A percentile compares a stretch with the other conserved stretches of the same genome.
Conservation (phyloP, 2,113 vertebrate genomes). For the Manacus vitellinus region DNA sequence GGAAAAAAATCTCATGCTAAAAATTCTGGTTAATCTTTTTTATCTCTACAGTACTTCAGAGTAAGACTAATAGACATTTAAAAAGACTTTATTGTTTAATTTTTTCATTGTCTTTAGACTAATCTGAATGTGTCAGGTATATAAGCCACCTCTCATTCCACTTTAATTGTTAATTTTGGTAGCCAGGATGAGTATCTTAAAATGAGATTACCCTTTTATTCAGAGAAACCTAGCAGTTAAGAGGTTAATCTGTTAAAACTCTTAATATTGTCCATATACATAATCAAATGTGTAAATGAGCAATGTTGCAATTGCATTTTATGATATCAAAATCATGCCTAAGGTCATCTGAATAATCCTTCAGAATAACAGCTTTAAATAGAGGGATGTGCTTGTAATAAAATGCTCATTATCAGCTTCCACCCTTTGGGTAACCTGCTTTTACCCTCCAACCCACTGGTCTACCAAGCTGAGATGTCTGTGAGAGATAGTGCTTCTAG, state of each 20-base stretch:
- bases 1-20: neutral
- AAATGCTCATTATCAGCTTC: conserved; percentile 63
- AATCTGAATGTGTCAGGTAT: neutral
- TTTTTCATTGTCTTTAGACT: neutral
- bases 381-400: conserved; percentile 35
- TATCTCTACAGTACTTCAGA: neutral
- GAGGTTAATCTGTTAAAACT: conserved; percentile 47
- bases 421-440: conserved; percentile 44
- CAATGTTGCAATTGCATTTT: conserved; percentile 47
- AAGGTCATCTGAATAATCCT: conserved; percentile 57
- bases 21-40: neutral
- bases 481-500: conserved; percentile 7
- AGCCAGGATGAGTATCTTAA: accelerated
- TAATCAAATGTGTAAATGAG: conserved; percentile 46
- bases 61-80: neutral
- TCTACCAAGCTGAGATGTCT: conserved; percentile 33
- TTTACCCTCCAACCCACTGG: conserved; percentile 25
- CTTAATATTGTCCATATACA: conserved; percentile 12
- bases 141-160: neutral
- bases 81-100: neutral
- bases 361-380: conserved; percentile 56
- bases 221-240: neutral
- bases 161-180: neutral
- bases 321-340: conserved; percentile 57
- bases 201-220: neutral